Conservation (phyloP, 2,888 invertebrate species). For the Anoncus sp. region DNA sequence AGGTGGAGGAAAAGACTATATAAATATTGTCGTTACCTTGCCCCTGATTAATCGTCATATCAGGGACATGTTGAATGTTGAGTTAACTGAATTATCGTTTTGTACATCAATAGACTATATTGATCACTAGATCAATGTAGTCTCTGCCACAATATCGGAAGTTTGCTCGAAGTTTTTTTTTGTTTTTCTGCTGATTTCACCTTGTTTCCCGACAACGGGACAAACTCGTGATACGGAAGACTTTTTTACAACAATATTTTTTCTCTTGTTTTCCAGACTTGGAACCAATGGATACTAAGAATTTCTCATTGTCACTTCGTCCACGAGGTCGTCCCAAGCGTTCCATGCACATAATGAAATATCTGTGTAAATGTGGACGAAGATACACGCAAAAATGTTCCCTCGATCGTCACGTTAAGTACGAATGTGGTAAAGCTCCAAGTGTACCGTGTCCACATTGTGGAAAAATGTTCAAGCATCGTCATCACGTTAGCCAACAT, state of each 20-base stretch:
- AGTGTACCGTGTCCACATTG: constrained; percentile 81
- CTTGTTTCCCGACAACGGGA: constrained; percentile 25
- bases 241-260: constrained; percentile 40
- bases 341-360: constrained; percentile 29
- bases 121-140: too few relatives aligned
- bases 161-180: background rate
- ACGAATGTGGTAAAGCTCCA: constrained; percentile 82
- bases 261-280: constrained; percentile 49
- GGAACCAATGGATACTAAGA: constrained; percentile 44
- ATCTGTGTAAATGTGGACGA: constrained; percentile 75
- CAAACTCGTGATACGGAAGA: constrained; percentile 5
- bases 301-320: constrained; percentile 7
- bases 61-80: too few relatives aligned
- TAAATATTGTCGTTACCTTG: too few relatives aligned
- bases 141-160: too few relatives aligned
- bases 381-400: constrained; percentile 78
- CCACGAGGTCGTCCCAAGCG: constrained; percentile 22
- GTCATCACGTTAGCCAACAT: constrained; percentile 72
- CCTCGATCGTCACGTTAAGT: constrained; percentile 78
- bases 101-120: too few relatives aligned
- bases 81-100: too few relatives aligned
- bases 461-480: constrained; percentile 77
- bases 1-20: too few relatives aligned
- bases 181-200: background rate
- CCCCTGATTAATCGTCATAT: too few relatives aligned